Base-by-base conservation (phyloP, 2,888 invertebrate species). In the Calliphora vomitoria region DNA sequence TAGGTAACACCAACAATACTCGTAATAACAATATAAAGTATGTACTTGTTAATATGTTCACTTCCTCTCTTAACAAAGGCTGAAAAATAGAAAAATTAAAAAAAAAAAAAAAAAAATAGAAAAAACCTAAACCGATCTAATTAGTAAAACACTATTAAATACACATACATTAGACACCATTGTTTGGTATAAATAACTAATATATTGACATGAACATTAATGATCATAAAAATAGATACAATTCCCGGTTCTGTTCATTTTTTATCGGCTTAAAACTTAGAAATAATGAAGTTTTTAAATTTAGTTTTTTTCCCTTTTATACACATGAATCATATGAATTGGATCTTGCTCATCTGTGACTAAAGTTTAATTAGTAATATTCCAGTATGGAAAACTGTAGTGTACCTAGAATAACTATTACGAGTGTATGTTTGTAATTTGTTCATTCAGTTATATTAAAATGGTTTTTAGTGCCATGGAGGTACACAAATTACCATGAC, bases 91-190 rank as follows among this genome's bases (percentile, higher is more conserved):
- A 64, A 38, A 60, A 15, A 35, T n/a, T n/a, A n/a, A n/a, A n/a
- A n/a, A n/a, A n/a, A n/a, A n/a, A n/a, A n/a, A n/a, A n/a, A n/a
- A n/a, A 15, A 69, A 31, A 50, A 55, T 8, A 41, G 13, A 64
- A 38, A 60, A 15, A 35, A 83, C 55, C 62, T 74, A 60, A 60
- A 71, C 47, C 58, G 44, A 64, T 84, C 64, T 72, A 78, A 79
- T 84, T 84, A 84, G 83, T 79, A 38, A 38, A 72, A 66, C 72
- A 66, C 50, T 79, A 25, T 66, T 71, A 64, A 35, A 10, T 44
- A 64, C 41, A 69, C 38, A 81, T 0, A 41, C 11, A 13, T 4
- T 62, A 15, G 8, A n/a, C 10, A n/a, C n/a, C n/a, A n/a, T n/a
- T n/a, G n/a, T n/a, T n/a, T n/a, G n/a, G n/a, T n/a, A n/a, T n/a